phyloP scores from a whole-genome alignment of 2,113 vertebrate species.

The Erythrocercus mccallii region DNA sequence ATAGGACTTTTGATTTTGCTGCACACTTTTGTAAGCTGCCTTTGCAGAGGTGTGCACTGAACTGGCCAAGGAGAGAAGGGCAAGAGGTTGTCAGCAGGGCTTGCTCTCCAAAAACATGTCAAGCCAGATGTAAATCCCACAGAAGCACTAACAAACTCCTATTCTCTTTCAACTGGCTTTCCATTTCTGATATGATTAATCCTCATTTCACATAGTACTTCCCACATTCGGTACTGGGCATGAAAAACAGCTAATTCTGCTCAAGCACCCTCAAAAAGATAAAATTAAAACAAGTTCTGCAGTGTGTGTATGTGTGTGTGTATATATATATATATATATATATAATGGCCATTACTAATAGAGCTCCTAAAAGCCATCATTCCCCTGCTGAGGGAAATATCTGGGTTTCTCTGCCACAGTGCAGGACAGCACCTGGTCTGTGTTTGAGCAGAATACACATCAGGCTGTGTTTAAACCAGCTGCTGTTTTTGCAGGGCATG shows the following conservation, averaged over 20 bases:
- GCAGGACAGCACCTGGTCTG: background rate
- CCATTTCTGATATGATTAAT: background rate
- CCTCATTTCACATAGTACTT: background rate
- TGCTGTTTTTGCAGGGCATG: background rate
- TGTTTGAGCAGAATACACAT: background rate
- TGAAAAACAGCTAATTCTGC: background rate
- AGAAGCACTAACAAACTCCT: background rate
- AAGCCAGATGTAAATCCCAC: background rate
- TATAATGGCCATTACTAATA: background rate
- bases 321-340: no score
- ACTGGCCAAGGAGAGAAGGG: background rate
- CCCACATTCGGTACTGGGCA: background rate
- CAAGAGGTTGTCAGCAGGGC: background rate
- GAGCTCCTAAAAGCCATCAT: background rate
- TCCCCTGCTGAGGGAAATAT: background rate
- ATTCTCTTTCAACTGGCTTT: background rate
- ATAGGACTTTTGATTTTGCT: background rate
- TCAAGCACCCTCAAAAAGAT: background rate
- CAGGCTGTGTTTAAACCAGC: background rate
- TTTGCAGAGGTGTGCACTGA: background rate
- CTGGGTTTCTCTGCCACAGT: background rate
- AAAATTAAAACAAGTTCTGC: background rate
- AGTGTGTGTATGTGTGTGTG: no score
- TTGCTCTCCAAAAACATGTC: background rate
- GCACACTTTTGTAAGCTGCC: background rate